Conservation (phyloP, 2,797 vertebrate genomes). For the Notolabrus celidotus region DNA sequence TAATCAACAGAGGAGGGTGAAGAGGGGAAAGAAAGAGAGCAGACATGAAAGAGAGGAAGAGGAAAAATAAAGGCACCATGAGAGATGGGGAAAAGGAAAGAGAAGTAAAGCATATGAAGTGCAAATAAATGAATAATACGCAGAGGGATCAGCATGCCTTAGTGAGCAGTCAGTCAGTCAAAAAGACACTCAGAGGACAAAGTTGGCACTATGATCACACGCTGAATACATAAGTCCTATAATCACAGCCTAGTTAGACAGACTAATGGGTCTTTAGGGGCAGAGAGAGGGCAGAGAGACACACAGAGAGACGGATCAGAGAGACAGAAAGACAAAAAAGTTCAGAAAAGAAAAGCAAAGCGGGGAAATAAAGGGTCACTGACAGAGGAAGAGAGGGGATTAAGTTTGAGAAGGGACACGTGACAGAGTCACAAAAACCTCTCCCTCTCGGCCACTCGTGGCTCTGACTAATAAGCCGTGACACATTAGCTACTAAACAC, state of each 20-base stretch:
- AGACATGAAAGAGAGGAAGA: slow-evolving; percentile 24
- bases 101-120: slow-evolving; percentile 33
- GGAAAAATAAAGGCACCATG: slow-evolving; percentile 8
- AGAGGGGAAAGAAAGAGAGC: slow-evolving; percentile 11
- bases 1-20: slow-evolving; percentile 46
- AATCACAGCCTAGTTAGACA: slow-evolving; percentile 70
- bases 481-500: slow-evolving; percentile 58
- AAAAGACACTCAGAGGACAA: slow-evolving; percentile 51
- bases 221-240: slow-evolving; percentile 66
- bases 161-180: slow-evolving; percentile 54
- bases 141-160: slow-evolving; percentile 56
- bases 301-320: slow-evolving; percentile 27
- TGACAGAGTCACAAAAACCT: slow-evolving; percentile 46
- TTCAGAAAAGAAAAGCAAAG: slow-evolving; percentile 29
- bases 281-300: slow-evolving; percentile 6
- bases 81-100: slow-evolving; percentile 15
- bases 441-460: not conserved
- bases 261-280: slow-evolving; percentile 69
- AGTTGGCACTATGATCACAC: slow-evolving; percentile 66
- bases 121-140: slow-evolving; percentile 61
- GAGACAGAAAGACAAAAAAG: slow-evolving; percentile 7
- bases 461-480: slow-evolving; percentile 31
- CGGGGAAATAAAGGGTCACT: slow-evolving; percentile 34
- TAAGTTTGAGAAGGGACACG: slow-evolving; percentile 24
- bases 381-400: not conserved